Evolutionary conservation across 1,140 invertebrate species (phyloP).

Genomic region (Rhopalosiphum padi): DNA sequence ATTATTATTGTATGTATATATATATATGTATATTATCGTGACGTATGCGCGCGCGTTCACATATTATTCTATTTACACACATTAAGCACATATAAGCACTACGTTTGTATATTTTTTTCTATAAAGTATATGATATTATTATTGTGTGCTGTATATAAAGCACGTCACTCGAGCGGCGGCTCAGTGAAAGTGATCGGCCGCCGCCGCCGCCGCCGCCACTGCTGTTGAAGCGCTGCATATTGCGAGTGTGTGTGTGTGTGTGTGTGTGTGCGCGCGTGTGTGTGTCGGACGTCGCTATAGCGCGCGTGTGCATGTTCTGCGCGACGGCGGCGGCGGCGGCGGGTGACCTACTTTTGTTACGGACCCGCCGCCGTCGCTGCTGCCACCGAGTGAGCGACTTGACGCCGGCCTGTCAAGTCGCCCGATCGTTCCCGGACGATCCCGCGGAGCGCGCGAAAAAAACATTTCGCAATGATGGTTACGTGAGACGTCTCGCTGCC

Average conservation of each 20-base stretch:
- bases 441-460: background rate
- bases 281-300: too few relatives aligned
- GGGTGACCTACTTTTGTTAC: slow-evolving; percentile 36
- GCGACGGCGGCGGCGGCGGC: slow-evolving; percentile 22
- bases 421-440: background rate
- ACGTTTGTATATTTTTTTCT: background rate
- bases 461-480: background rate
- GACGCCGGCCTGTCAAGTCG: slow-evolving; percentile 46
- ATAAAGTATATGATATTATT: background rate
- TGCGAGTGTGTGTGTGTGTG: background rate
- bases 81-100: too few relatives aligned
- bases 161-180: background rate
- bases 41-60: too few relatives aligned
- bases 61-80: too few relatives aligned
- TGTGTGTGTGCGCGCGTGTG: background rate
- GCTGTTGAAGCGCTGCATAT: slow-evolving; percentile 39
- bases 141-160: background rate
- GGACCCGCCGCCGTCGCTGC: background rate
- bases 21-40: too few relatives aligned
- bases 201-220: background rate
- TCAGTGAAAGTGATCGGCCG: slow-evolving; percentile 47
- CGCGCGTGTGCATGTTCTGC: background rate
- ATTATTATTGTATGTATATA: rapidly evolving
- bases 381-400: slow-evolving; percentile 40
- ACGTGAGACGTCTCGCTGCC: background rate